phyloP scores from a whole-genome alignment of 1,140 invertebrate species.

The Mylabris phalerata region DNA sequence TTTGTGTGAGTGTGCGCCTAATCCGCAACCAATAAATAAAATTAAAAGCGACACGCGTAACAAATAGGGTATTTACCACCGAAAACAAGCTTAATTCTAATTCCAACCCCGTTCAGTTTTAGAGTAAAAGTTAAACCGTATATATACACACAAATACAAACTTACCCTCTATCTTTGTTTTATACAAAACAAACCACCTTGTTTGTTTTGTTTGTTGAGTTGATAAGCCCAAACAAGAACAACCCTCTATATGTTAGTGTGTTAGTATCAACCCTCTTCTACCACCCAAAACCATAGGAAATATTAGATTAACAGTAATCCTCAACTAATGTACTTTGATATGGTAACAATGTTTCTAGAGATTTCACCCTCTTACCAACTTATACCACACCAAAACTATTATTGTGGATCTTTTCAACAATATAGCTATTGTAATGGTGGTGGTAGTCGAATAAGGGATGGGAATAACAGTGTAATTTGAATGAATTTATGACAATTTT shows the following conservation, averaged over 20 bases:
- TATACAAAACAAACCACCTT: no score
- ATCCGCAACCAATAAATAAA: conserved; percentile 30
- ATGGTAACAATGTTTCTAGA: conserved; percentile 1
- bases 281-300: conserved; percentile 13
- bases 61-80: conserved; percentile 31
- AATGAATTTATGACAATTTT: no score
- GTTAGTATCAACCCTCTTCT: not conserved
- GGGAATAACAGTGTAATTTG: no score
- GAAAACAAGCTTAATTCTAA: conserved; percentile 35
- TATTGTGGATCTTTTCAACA: no score
- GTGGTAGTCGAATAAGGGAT: no score
- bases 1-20: not conserved
- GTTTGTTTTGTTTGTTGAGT: no score
- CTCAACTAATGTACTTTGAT: conserved; percentile 34
- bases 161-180: no score
- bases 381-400: no score
- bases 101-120: conserved; percentile 22
- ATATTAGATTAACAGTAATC: conserved; percentile 36
- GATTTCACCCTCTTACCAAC: no score
- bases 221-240: no score
- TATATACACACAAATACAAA: not conserved
- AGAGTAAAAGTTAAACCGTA: conserved; percentile 16
- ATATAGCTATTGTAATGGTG: no score
- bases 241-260: no score
- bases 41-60: conserved; percentile 30